Conservation (phyloP, 1,140 invertebrate genomes). For the Cydia pomonella region DNA sequence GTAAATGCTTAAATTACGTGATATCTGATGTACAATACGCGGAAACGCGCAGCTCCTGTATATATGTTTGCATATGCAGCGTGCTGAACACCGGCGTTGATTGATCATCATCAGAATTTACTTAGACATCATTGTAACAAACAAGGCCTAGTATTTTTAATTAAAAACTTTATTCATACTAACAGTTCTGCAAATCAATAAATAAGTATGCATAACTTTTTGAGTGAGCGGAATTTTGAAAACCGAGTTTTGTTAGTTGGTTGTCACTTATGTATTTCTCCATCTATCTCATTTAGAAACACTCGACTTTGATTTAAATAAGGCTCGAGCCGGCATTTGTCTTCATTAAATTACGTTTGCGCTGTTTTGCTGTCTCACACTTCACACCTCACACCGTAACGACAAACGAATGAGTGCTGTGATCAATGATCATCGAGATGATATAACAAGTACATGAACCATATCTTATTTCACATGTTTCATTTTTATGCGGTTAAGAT, state of each 20-base stretch:
- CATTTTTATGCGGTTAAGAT: neutral
- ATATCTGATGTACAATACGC: neutral
- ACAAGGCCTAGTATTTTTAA: neutral
- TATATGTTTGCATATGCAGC: neutral
- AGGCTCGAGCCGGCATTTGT: neutral
- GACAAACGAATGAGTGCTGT: constrained; percentile 3
- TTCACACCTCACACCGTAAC: constrained; percentile 5
- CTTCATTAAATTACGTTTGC: constrained; percentile 11
- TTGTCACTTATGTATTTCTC: neutral
- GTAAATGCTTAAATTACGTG: neutral
- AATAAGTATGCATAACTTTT: no score
- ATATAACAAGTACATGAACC: neutral
- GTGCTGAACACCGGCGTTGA: neutral
- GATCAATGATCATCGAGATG: constrained; percentile 6
- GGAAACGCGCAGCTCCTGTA: neutral
- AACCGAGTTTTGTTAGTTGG: no score
- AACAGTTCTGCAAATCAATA: no score
- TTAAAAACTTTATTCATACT: no score
- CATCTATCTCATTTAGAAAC: neutral
- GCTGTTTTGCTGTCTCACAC: constrained; percentile 2
- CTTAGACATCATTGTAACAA: neutral
- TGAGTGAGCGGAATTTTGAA: no score
- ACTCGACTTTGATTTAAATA: constrained; percentile 3
- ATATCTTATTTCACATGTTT: neutral
- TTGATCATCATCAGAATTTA: neutral